Conservation (phyloP, 2,888 invertebrate species). For the Andrena hattorfiana region DNA sequence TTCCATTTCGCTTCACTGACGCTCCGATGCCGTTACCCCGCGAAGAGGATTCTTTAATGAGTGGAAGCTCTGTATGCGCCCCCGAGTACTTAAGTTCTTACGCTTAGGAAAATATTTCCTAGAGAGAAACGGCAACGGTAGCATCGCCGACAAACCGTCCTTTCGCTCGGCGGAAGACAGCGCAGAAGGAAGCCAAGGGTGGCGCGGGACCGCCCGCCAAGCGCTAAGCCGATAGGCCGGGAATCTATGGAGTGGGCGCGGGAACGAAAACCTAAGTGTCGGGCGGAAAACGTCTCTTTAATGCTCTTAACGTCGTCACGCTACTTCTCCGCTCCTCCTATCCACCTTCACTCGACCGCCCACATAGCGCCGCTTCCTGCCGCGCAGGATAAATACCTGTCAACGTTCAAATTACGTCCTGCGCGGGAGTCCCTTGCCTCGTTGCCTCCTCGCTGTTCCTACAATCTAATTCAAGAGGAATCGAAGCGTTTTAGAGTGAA, state of each 20-base stretch:
- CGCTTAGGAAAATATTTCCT: slow-evolving; percentile 79
- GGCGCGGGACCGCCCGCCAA: slow-evolving; percentile 79
- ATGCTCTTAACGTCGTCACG: slow-evolving; percentile 83
- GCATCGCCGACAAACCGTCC: slow-evolving; percentile 43
- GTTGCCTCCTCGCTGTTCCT: slow-evolving; percentile 15
- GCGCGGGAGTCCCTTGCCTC: slow-evolving; percentile 34
- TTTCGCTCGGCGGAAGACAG: slow-evolving; percentile 52
- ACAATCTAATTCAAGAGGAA: slow-evolving; percentile 15
- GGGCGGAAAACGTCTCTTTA: slow-evolving; percentile 83
- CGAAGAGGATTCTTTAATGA: slow-evolving; percentile 56
- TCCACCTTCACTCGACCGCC: slow-evolving; percentile 46
- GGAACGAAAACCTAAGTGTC: slow-evolving; percentile 81
- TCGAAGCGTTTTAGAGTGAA: slow-evolving; percentile 20
- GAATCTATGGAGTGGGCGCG: slow-evolving; percentile 80
- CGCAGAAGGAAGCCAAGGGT: slow-evolving; percentile 62
- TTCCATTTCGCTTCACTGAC: neutral
- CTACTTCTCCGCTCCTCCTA: slow-evolving; percentile 69
- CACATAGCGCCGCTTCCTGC: slow-evolving; percentile 74
- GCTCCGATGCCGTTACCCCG: neutral
- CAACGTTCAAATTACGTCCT: slow-evolving; percentile 79
- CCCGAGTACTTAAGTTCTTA: slow-evolving; percentile 73
- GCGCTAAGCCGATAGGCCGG: slow-evolving; percentile 83
- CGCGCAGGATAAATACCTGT: slow-evolving; percentile 81
- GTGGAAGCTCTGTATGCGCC: slow-evolving; percentile 47
- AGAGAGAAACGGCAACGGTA: slow-evolving; percentile 54